Conservation (phyloP, 2,888 invertebrate genomes). For the Psococerastis gibbosa region DNA sequence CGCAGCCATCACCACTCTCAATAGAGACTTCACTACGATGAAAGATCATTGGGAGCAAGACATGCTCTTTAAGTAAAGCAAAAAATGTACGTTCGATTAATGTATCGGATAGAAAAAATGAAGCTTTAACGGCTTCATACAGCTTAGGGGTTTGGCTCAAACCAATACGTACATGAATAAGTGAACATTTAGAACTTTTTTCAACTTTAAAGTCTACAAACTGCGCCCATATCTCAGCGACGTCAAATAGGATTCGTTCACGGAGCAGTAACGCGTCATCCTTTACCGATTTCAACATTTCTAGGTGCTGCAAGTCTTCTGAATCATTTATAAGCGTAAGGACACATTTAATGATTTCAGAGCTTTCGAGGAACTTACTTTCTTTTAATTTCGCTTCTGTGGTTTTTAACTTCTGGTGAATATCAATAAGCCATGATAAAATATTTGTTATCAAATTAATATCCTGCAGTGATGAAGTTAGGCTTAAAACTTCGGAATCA, state of each 20-base stretch:
- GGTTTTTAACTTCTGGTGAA: background rate
- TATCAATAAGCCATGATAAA: background rate
- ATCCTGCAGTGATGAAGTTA: background rate
- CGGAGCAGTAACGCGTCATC: conserved; percentile 26
- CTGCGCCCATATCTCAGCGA: conserved; percentile 28
- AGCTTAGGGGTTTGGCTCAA: conserved; percentile 25
- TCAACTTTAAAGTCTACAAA: conserved; percentile 17
- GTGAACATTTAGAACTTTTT: conserved; percentile 17
- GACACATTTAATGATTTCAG: background rate
- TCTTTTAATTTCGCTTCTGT: background rate
- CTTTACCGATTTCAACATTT: conserved; percentile 32
- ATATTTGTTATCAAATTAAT: background rate
- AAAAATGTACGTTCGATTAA: conserved; percentile 35
- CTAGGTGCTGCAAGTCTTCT: conserved; percentile 31
- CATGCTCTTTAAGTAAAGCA: conserved; percentile 33
- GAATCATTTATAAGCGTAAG: conserved; percentile 26
- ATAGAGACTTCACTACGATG: conserved; percentile 28
- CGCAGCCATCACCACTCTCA: conserved; percentile 23
- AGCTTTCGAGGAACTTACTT: background rate
- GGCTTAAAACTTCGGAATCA: background rate
- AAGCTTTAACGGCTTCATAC: background rate
- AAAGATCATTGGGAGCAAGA: conserved; percentile 38
- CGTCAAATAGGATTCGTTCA: conserved; percentile 28
- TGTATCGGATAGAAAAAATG: conserved; percentile 15
- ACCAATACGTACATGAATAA: conserved; percentile 24